A percentile compares a stretch with the other conserved stretches of the same genome.
Conservation (phyloP, 2,888 invertebrate species). For the Scaptomyza parva region DNA sequence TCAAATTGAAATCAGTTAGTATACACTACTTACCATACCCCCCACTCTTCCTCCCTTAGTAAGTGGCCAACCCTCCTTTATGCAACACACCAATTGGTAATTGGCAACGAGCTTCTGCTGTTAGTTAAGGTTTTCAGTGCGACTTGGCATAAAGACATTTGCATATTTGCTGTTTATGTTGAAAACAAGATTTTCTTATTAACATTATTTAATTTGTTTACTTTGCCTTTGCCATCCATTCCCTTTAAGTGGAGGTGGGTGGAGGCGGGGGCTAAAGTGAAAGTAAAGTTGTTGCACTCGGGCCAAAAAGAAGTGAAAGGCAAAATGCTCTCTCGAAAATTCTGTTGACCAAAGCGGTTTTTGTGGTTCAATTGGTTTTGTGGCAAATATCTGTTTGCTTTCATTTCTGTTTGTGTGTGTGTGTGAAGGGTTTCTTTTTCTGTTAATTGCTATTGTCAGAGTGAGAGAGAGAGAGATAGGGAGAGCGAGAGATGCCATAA, state of each 20-base stretch:
- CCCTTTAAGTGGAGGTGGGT: constrained; percentile 4
- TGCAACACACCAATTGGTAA: no score
- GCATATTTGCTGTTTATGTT: constrained; percentile 77
- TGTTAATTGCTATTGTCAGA: no score
- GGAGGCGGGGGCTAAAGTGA: constrained; percentile 30
- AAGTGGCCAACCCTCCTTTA: not conserved
- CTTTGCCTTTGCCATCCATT: constrained; percentile 55
- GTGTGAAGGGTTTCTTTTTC: constrained; percentile 26
- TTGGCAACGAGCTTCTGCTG: constrained; percentile 35
- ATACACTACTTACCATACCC: not conserved
- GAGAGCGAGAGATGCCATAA: constrained; percentile 40
- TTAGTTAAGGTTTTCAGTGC: constrained; percentile 53
- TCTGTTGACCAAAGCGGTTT: constrained; percentile 74
- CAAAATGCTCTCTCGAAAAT: constrained; percentile 39
- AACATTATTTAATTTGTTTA: constrained; percentile 79
- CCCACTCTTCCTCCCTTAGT: not conserved
- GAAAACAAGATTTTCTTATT: constrained; percentile 79
- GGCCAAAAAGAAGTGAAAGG: constrained; percentile 26
- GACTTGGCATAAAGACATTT: constrained; percentile 69
- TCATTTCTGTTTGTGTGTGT: constrained; percentile 4
- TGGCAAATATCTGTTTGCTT: constrained; percentile 43
- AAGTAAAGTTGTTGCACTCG: constrained; percentile 59
- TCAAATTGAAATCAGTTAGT: constrained; percentile 11
- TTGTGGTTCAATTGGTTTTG: constrained; percentile 42
- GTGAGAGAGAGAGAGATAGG: constrained; percentile 2